Evolutionary conservation across 2,113 vertebrate species (phyloP).

Genomic region (Calidris pugnax): DNA sequence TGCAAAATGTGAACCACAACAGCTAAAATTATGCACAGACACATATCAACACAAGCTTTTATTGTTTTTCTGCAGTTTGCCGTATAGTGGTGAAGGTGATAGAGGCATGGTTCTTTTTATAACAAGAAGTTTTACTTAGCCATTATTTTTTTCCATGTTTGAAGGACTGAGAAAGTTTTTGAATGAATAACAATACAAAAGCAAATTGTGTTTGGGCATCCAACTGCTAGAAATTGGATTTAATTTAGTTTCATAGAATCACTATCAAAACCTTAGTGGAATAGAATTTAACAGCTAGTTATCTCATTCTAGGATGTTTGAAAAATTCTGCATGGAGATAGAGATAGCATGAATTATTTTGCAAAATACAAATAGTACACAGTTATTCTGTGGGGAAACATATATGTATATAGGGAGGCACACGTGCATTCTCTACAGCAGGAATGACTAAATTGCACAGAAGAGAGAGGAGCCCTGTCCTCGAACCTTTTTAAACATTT

Average conservation of each 20-base stretch:
- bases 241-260: background rate
- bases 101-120: background rate
- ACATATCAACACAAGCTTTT: rapidly evolving
- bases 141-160: background rate
- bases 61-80: background rate
- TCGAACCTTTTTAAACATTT: background rate
- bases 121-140: background rate
- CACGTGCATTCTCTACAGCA: background rate
- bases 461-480: background rate
- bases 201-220: background rate
- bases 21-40: background rate
- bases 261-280: background rate
- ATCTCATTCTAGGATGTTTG: background rate
- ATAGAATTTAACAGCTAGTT: background rate
- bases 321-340: background rate
- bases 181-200: background rate
- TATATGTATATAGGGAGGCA: background rate
- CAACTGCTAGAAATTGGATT: background rate
- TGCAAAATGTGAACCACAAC: background rate
- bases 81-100: background rate
- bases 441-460: background rate
- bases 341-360: background rate
- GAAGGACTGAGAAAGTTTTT: background rate
- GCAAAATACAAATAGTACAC: background rate
- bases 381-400: background rate